Conservation (phyloP, 2,888 invertebrate species). For the Lasioglossum morio region DNA sequence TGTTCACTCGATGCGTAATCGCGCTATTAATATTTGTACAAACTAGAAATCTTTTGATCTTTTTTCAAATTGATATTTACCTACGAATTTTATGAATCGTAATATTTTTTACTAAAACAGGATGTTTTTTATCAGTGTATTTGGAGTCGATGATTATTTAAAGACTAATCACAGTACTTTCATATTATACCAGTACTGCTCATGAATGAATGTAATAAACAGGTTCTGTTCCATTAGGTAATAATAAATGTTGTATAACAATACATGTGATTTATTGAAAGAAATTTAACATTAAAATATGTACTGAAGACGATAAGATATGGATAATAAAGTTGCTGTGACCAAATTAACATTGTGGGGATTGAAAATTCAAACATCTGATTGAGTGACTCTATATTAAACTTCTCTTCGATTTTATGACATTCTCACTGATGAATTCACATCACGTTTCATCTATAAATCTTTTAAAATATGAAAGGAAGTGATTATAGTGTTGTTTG, state of each 20-base stretch:
- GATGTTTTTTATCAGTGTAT: slow-evolving; percentile 11
- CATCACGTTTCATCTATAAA: not conserved
- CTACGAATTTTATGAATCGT: slow-evolving; percentile 24
- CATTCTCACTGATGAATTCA: slow-evolving; percentile 19
- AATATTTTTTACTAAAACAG: slow-evolving; percentile 28
- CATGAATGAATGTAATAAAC: slow-evolving; percentile 1
- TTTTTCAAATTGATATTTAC: slow-evolving; percentile 10
- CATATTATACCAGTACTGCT: slow-evolving; percentile 6
- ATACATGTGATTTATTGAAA: slow-evolving; percentile 41
- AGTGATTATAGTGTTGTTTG: slow-evolving; percentile 25
- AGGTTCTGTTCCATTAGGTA: slow-evolving; percentile 28
- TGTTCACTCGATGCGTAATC: slow-evolving; percentile 37
- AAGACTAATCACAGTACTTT: slow-evolving; percentile 28
- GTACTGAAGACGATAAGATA: slow-evolving; percentile 45
- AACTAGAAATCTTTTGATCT: slow-evolving; percentile 29
- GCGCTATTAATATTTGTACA: slow-evolving; percentile 47
- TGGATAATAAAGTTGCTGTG: slow-evolving; percentile 55
- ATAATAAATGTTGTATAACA: slow-evolving; percentile 44
- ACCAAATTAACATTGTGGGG: slow-evolving; percentile 25
- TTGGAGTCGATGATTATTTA: slow-evolving; percentile 24
- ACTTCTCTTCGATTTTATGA: slow-evolving; percentile 14
- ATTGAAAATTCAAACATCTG: slow-evolving; percentile 26
- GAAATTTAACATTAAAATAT: slow-evolving; percentile 41
- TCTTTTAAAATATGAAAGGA: slow-evolving; percentile 3
- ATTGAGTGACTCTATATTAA: slow-evolving; percentile 29